Evolutionary conservation across 2,797 vertebrate genomes (phyloP).

Genomic region (Halcyon badia): DNA sequence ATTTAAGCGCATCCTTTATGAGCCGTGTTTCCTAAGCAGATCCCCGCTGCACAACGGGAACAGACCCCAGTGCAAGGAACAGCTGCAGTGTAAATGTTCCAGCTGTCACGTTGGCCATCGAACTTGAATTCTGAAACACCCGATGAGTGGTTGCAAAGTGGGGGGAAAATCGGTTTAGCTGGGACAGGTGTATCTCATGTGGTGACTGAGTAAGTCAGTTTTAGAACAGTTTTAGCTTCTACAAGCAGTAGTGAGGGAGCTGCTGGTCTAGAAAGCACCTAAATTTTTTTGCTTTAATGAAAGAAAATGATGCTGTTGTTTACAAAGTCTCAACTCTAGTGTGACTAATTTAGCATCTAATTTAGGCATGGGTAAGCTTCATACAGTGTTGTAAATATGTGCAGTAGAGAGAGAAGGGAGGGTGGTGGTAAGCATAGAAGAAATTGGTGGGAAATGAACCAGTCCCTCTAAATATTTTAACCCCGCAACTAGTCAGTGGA

Average conservation of each 20-base stretch:
- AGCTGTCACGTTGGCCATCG: neutral
- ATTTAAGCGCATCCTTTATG: neutral
- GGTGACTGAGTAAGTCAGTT: neutral
- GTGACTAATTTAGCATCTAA: conserved; percentile 25
- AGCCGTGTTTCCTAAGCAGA: neutral
- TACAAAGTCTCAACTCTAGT: neutral
- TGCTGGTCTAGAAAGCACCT: neutral
- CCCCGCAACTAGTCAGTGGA: neutral
- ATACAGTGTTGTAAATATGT: neutral
- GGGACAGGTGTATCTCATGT: neutral
- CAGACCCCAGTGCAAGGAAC: neutral
- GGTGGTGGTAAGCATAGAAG: neutral
- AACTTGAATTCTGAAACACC: neutral
- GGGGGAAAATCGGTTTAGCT: accelerated
- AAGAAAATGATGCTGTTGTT: conserved; percentile 19
- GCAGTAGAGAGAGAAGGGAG: neutral
- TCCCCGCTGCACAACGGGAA: neutral
- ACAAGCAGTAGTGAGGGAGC: neutral
- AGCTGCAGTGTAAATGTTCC: neutral
- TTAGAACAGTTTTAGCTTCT: neutral
- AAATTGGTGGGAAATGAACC: conserved; percentile 1
- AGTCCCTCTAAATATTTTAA: neutral
- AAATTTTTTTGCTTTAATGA: neutral
- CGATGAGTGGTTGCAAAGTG: neutral
- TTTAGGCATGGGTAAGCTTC: neutral